Percentiles rank a stretch among this genome's conserved stretches.
Evolutionary conservation across 2,113 vertebrate species (phyloP).

Genomic region (Oophaga pumilio): DNA sequence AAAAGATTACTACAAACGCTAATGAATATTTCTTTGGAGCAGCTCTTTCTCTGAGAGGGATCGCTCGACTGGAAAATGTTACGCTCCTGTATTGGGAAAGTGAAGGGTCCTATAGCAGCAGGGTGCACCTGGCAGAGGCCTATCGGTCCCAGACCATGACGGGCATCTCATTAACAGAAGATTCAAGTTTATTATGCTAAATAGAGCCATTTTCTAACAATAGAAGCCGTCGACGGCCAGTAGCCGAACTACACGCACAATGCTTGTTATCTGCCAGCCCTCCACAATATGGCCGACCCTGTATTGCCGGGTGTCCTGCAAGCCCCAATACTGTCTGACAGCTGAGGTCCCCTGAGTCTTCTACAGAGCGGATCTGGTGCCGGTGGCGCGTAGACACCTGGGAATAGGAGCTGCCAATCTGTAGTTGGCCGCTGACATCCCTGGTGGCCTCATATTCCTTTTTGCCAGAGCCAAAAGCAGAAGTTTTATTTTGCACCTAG

Average conservation of each 20-base stretch:
- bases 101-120: not conserved
- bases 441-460: not conserved
- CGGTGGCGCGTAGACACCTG: not conserved
- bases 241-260: conserved; percentile 32
- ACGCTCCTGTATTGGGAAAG: not conserved
- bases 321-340: conserved; percentile 9
- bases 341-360: conserved; percentile 28
- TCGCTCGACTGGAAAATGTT: conserved; percentile 15
- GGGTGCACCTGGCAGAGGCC: conserved; percentile 3
- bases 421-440: not conserved
- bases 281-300: conserved; percentile 14
- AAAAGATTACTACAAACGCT: not conserved
- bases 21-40: not conserved
- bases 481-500: not conserved
- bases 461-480: not conserved
- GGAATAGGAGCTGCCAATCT: conserved; percentile 23
- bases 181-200: conserved; percentile 41
- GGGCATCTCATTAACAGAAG: not conserved
- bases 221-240: conserved; percentile 25
- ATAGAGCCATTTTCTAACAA: conserved; percentile 54
- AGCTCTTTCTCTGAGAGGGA: not conserved
- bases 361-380: not conserved
- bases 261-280: conserved; percentile 25
- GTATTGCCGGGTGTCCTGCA: not conserved
- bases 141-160: not conserved